Conservation (phyloP, 2,797 vertebrate genomes). For the Rhinophrynus dorsalis region DNA sequence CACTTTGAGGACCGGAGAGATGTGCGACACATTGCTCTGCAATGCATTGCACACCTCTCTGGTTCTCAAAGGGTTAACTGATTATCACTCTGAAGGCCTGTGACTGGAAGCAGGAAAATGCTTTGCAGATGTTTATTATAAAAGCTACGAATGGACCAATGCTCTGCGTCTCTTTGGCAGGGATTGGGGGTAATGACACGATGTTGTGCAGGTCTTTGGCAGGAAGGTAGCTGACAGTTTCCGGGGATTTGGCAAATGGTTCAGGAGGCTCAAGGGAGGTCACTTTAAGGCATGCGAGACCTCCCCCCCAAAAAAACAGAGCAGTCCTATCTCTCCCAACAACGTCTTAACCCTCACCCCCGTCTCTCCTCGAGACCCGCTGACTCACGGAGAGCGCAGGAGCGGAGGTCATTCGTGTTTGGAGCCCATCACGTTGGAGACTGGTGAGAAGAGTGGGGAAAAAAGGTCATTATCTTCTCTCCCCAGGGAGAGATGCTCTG, state of each 20-base stretch:
- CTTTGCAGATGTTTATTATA: constrained; percentile 13
- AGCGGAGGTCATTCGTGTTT: constrained; percentile 7
- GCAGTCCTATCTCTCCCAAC: constrained; percentile 25
- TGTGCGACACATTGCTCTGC: too few species aligned
- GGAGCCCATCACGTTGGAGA: constrained; percentile 1
- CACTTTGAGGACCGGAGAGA: too few species aligned
- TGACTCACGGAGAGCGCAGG: constrained; percentile 3
- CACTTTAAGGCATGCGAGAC: constrained; percentile 50
- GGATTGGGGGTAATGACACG: constrained; percentile 8
- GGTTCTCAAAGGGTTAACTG: too few species aligned
- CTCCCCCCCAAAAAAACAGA: constrained; percentile 28
- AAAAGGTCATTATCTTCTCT: background rate
- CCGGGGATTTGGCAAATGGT: constrained; percentile 30
- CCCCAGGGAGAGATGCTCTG: too few species aligned
- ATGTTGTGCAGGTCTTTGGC: constrained; percentile 42
- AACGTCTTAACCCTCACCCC: too few species aligned
- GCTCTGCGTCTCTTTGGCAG: constrained; percentile 10
- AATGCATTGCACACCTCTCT: too few species aligned
- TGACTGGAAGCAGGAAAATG: constrained; percentile 26
- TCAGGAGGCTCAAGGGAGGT: constrained; percentile 31
- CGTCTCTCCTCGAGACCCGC: constrained; percentile 2
- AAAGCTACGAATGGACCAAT: background rate
- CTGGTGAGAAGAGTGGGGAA: background rate
- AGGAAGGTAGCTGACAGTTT: constrained; percentile 39
- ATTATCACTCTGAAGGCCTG: too few species aligned